A percentile compares a stretch with the other conserved stretches of the same genome.
Evolutionary conservation across 2,888 invertebrate species (phyloP).

Genomic region (Pyrgus malvae): DNA sequence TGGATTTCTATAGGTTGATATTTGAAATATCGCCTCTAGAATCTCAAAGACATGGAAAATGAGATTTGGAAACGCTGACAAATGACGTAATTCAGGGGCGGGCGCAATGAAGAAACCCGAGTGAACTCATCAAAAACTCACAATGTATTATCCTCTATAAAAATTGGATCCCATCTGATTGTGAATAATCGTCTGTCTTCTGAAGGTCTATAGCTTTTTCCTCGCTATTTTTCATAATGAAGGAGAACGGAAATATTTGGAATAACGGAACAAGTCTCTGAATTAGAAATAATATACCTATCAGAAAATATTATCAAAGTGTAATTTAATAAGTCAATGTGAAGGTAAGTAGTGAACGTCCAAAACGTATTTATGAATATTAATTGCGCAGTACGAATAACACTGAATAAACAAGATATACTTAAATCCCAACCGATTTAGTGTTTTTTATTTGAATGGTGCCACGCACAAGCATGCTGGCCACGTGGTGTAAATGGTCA

Average conservation of each 20-base stretch:
- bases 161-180: slow-evolving; percentile 22
- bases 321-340: too few species aligned
- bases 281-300: too few species aligned
- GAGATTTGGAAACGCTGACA: slow-evolving; percentile 25
- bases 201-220: not conserved
- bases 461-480: too few species aligned
- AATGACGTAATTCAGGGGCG: slow-evolving; percentile 24
- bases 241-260: not conserved
- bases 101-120: slow-evolving; percentile 24
- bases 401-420: too few species aligned
- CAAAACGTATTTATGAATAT: too few species aligned
- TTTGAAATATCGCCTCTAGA: slow-evolving; percentile 15
- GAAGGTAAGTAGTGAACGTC: too few species aligned
- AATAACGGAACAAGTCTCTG: not conserved
- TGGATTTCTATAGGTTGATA: not conserved
- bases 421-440: too few species aligned
- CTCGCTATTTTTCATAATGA: not conserved
- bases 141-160: slow-evolving; percentile 23
- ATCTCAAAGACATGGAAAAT: slow-evolving; percentile 20
- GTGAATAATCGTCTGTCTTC: slow-evolving; percentile 13
- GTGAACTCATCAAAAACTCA: slow-evolving; percentile 27
- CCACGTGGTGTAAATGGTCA: too few species aligned
- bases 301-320: too few species aligned
- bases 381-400: too few species aligned
- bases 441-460: too few species aligned